phyloP scores from a whole-genome alignment of 2,888 invertebrate species.

The Agrotis segetum region DNA sequence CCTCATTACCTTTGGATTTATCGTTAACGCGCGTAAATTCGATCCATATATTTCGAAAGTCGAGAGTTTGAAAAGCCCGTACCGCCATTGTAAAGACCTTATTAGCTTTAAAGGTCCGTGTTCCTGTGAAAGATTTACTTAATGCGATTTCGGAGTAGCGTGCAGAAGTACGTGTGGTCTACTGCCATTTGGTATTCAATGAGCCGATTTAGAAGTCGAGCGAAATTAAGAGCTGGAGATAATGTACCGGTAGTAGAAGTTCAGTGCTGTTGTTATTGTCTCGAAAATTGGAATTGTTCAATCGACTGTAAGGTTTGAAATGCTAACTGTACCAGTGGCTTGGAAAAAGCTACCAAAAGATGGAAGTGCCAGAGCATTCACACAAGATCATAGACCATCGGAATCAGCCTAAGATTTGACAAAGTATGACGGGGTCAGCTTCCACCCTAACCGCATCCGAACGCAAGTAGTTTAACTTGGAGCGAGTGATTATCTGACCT shows the following conservation, averaged over 20 bases:
- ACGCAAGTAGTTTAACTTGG: too few relatives aligned
- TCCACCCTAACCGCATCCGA: too few relatives aligned
- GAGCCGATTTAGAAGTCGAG: conserved; percentile 76
- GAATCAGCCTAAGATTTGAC: too few relatives aligned
- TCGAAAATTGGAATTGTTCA: conserved; percentile 17
- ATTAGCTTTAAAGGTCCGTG: conserved; percentile 79
- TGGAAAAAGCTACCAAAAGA: not conserved
- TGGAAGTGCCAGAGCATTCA: not conserved
- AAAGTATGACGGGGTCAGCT: too few relatives aligned
- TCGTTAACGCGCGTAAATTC: conserved; percentile 56
- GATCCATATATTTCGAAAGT: conserved; percentile 66
- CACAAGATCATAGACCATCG: too few relatives aligned
- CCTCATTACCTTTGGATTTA: conserved; percentile 61
- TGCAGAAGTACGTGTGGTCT: conserved; percentile 78
- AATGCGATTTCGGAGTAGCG: conserved; percentile 79
- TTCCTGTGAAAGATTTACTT: conserved; percentile 79
- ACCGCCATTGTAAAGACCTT: conserved; percentile 77
- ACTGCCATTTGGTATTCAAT: conserved; percentile 82
- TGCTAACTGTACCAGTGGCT: not conserved
- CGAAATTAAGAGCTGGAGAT: conserved; percentile 58
- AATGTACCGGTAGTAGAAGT: conserved; percentile 61
- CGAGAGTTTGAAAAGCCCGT: conserved; percentile 66
- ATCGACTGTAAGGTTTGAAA: not conserved
- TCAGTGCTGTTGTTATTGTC: conserved; percentile 30
- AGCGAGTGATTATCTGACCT: too few relatives aligned